Evolutionary conservation across 23 tunicate genomes (phyloP), one percentile per base, ranked within the genome.

Genomic region (Styela clava): DNA sequence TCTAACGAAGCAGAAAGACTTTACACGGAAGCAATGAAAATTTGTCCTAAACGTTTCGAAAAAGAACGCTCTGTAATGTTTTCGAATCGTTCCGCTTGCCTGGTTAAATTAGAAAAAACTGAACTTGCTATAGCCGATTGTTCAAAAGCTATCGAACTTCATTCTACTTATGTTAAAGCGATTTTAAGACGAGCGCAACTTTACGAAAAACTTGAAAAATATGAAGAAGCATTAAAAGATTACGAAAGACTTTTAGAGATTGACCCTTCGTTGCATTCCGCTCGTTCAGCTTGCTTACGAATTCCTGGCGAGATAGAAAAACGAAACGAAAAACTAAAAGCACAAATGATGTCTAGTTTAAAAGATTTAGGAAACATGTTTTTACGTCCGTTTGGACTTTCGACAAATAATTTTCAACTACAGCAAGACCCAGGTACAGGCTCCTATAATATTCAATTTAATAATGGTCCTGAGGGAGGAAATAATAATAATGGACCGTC

Each of bases 351-450:
- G 64, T 89, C 92, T 2, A 81, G 83, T 32, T 36, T 92, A 69
- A 92, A 92, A 63, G 86, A 92, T 24, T 62, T 92, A 33, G 97
- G 97, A 63, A 92, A 92, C 68, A 79, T 84, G 74, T 71, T 87
- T 61, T 64, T 92, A 28, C 72, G 79, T 0, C 86, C 86, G 33
- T 92, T 92, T 73, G 97, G 97, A 24, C 62, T 92, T 31, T 92
- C 97, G 12, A 92, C 97, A 24, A 79, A 92, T 52, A 92, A 92
- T 68, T 92, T 92, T 63, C 88, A 92, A 29, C 24, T 92, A 74
- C 86, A 92, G 51, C 92, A 92, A 87, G 83, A 92, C 68, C 62
- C 85, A 0, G 91, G 84, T 16, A 74, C 83, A 21, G 97, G 97
- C 0, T 69, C 85, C 12, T 92, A 92, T 79, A 87, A 87, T 61